A percentile compares a stretch with the other conserved stretches of the same genome.
These are phyloP conservation scores for Fukomys damarensis DNA, from an alignment of 2,113 vertebrate species.

Conservation along the genomic window DNA sequence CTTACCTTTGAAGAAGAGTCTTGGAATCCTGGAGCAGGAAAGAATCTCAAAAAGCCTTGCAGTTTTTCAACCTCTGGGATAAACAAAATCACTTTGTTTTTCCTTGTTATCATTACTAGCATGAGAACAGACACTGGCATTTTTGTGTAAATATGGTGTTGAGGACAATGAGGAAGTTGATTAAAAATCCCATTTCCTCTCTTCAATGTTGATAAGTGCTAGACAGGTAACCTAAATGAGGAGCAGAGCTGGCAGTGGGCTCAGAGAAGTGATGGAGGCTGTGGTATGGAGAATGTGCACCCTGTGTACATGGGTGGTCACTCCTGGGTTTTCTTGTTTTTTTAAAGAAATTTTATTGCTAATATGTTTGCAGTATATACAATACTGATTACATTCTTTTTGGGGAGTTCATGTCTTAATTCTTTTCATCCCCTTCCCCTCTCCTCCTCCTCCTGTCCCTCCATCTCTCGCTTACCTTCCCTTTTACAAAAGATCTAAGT, in stretches of 20 bases:
- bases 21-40: not conserved
- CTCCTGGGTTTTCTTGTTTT: not conserved
- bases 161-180: not conserved
- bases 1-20: conserved; percentile 6
- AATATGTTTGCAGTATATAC: not conserved
- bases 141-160: not conserved
- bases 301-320: not conserved
- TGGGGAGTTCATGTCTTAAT: not conserved
- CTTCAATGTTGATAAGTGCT: not conserved
- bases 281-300: not conserved
- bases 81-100: conserved; percentile 20
- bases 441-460: not conserved
- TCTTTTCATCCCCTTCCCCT: not conserved
- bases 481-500: not conserved
- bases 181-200: conserved; percentile 11
- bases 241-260: not conserved
- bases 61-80: not conserved
- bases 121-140: not conserved
- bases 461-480: not conserved
- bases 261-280: not conserved
- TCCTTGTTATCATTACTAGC: not conserved
- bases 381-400: not conserved
- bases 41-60: not conserved
- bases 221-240: not conserved
- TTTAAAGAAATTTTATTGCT: not conserved